Conservation (phyloP, 2,113 vertebrate genomes). For the Arvicanthis niloticus region DNA sequence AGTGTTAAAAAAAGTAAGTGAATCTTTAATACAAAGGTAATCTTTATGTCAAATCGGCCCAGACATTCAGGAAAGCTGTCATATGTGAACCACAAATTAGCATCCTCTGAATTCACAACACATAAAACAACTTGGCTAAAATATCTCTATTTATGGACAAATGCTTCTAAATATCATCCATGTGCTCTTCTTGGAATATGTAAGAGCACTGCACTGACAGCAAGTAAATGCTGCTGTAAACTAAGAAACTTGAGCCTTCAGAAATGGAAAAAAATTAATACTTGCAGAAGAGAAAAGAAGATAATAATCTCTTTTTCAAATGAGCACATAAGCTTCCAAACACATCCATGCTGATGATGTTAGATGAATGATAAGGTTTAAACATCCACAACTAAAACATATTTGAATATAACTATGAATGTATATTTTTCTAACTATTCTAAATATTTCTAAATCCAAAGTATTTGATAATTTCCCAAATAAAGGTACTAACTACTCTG, state of each 20-base stretch:
- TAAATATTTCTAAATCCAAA: constrained; percentile 18
- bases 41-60: constrained; percentile 36
- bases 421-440: not conserved
- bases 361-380: constrained; percentile 22
- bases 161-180: constrained; percentile 31
- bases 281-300: not conserved
- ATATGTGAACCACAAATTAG: constrained; percentile 49
- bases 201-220: not conserved
- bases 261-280: not conserved
- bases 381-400: not conserved
- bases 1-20: constrained; percentile 56
- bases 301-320: not conserved
- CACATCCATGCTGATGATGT: not conserved
- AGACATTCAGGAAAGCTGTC: constrained; percentile 47
- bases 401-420: not conserved
- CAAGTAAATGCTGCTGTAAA: constrained; percentile 23
- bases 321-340: not conserved
- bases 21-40: constrained; percentile 35
- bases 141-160: constrained; percentile 29
- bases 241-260: not conserved
- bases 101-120: not conserved
- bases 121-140: constrained; percentile 43
- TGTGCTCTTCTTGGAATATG: constrained; percentile 25
- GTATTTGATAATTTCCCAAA: not conserved
- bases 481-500: not conserved